Conservation (phyloP, 30 jellyfish, hydroid and myxozoan genomes). For the Chrysaora quinquecirrha region DNA sequence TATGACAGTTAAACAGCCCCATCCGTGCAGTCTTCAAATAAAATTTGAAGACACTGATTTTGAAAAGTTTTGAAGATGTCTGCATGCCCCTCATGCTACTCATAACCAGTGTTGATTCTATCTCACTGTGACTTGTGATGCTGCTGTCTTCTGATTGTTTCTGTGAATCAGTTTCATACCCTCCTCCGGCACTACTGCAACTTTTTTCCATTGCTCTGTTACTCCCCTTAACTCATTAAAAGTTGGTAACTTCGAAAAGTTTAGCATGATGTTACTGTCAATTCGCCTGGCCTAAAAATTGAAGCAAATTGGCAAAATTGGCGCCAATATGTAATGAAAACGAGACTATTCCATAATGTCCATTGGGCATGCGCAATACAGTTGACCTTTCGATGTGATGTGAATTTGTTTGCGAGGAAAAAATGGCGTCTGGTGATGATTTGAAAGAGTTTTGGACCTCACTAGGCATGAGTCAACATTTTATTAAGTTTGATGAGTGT, state of each 20-base stretch:
- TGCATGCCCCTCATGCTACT: neutral
- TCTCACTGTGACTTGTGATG: slow-evolving; percentile 4
- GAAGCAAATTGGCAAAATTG: neutral
- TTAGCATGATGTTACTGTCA: neutral
- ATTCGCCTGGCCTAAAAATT: neutral
- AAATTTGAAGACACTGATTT: no score
- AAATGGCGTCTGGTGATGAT: slow-evolving; percentile 1
- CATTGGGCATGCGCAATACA: slow-evolving; percentile 1
- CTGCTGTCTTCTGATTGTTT: neutral
- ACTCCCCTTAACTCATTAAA: neutral
- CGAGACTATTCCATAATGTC: neutral
- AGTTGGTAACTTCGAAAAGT: neutral
- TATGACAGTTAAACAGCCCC: no score
- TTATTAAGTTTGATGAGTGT: no score
- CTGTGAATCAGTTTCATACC: neutral
- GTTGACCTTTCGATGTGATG: neutral
- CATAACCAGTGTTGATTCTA: neutral
- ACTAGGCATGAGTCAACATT: neutral
- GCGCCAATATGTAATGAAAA: no score
- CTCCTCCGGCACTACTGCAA: slow-evolving; percentile 7
- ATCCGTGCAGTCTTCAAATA: no score
- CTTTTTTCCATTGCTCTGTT: neutral
- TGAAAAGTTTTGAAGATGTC: no score
- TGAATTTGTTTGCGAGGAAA: neutral
- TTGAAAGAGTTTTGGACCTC: neutral